phyloP scores from a whole-genome alignment of 2,888 invertebrate genomes.

The Alcis repandata region DNA sequence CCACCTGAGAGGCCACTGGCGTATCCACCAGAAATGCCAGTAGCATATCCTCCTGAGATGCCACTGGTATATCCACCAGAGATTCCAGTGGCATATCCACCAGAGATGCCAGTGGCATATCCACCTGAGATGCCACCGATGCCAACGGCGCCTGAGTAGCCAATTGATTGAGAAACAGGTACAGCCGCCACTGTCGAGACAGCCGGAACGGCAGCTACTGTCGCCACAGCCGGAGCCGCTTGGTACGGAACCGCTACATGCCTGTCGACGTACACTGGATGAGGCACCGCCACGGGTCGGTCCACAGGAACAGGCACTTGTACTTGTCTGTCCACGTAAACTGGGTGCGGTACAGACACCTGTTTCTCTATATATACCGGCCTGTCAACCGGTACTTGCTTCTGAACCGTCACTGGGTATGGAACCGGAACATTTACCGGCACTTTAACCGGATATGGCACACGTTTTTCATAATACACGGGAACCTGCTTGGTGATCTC shows the following conservation, averaged over 20 bases:
- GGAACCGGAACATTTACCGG: constrained; percentile 86
- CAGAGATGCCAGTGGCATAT: constrained; percentile 27
- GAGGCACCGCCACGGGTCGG: constrained; percentile 79
- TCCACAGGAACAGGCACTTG: constrained; percentile 88
- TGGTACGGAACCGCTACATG: constrained; percentile 60
- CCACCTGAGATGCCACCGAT: constrained; percentile 16
- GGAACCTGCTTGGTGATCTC: constrained; percentile 82
- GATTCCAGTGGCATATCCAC: too few relatives aligned
- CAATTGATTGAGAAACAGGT: constrained; percentile 21
- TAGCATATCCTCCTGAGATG: constrained; percentile 16
- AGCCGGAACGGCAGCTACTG: constrained; percentile 44
- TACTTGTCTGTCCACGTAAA: constrained; percentile 85
- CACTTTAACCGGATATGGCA: constrained; percentile 84
- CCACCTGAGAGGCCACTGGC: constrained; percentile 8
- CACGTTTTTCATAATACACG: constrained; percentile 79
- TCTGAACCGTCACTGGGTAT: constrained; percentile 86
- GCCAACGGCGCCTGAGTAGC: constrained; percentile 30
- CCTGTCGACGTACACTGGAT: constrained; percentile 69
- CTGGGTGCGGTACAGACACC: constrained; percentile 82
- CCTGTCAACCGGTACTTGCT: constrained; percentile 86
- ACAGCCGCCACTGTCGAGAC: constrained; percentile 20
- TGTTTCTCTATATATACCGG: constrained; percentile 87
- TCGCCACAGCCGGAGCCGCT: constrained; percentile 33
- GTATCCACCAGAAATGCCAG: constrained; percentile 4
- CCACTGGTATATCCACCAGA: too few relatives aligned